Conservation (phyloP, 2,113 vertebrate species). For the Eupsittula cactorum region DNA sequence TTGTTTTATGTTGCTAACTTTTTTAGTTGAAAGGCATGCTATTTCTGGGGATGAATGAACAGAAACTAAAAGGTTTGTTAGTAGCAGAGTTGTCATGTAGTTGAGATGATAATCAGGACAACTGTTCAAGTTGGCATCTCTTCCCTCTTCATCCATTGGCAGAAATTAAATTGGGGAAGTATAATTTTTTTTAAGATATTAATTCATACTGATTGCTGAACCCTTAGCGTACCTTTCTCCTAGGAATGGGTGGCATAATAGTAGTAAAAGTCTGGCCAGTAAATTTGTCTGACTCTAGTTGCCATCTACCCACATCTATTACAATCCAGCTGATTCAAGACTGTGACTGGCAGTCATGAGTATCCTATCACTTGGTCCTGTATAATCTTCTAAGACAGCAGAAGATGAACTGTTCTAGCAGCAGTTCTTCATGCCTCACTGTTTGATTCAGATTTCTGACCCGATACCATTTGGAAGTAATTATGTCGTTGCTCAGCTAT, state of each 20-base stretch:
- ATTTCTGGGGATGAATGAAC: neutral
- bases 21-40: neutral
- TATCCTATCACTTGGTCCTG: neutral
- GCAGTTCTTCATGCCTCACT: neutral
- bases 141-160: neutral
- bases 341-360: too few relatives aligned
- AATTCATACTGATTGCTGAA: neutral
- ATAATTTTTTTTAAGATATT: neutral
- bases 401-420: neutral
- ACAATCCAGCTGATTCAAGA: neutral
- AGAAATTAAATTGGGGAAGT: neutral
- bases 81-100: neutral
- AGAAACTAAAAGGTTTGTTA: neutral
- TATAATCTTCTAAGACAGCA: too few relatives aligned
- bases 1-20: neutral
- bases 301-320: neutral
- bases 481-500: neutral
- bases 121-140: neutral
- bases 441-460: neutral
- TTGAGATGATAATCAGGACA: neutral
- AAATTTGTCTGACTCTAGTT: neutral
- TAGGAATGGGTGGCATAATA: neutral
- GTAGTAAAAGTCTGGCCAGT: neutral
- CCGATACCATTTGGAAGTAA: neutral
- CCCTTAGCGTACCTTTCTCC: neutral